A percentile compares a stretch with the other conserved stretches of the same genome.
Conservation (phyloP, 2,113 vertebrate species). For the Barnardius zonarius region DNA sequence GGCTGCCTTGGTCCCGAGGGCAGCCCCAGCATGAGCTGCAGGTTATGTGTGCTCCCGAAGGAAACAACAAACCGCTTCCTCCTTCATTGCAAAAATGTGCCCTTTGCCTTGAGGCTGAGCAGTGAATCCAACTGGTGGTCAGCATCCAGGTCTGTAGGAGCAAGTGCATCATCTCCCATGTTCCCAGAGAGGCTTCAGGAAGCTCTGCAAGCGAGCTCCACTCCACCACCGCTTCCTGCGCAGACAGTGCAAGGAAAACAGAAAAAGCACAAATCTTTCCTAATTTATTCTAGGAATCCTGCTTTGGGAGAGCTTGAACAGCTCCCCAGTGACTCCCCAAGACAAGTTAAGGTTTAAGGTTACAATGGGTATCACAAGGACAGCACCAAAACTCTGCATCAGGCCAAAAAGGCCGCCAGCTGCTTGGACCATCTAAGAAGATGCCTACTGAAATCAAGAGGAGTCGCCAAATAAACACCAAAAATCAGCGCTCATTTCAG, state of each 20-base stretch:
- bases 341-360: background rate
- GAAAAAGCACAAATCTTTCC: background rate
- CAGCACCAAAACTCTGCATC: background rate
- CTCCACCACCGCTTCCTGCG: background rate
- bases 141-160: background rate
- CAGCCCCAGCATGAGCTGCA: background rate
- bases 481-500: slow-evolving; percentile 21
- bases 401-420: background rate
- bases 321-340: background rate
- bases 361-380: background rate
- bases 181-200: background rate
- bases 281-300: background rate
- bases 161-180: background rate
- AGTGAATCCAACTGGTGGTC: background rate
- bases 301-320: background rate
- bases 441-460: background rate
- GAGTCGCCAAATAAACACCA: background rate
- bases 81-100: background rate
- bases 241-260: accelerated
- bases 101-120: background rate
- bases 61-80: background rate
- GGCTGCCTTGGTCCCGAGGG: background rate
- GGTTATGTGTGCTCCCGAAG: background rate
- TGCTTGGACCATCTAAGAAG: background rate
- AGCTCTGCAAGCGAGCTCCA: background rate